These are phyloP conservation scores for Papilio xuthus DNA, from an alignment of 1,140 invertebrate genomes.

Conservation along the genomic window DNA sequence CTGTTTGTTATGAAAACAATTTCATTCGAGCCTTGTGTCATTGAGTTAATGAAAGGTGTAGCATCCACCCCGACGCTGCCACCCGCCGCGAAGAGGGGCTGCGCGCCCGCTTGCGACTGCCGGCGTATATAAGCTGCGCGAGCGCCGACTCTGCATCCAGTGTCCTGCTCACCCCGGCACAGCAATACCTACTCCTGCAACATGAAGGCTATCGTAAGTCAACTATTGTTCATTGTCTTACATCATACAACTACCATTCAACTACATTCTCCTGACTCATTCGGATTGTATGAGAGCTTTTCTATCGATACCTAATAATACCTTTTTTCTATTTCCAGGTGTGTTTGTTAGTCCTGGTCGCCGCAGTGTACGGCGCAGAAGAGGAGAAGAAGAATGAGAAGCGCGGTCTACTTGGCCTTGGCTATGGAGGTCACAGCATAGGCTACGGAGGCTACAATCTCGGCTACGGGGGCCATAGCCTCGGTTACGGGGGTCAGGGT, in stretches of 20 bases:
- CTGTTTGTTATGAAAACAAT: background rate
- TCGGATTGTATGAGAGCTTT: too few relatives aligned
- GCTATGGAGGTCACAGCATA: constrained; percentile 37
- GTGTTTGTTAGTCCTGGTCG: constrained; percentile 62
- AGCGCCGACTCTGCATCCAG: constrained; percentile 38
- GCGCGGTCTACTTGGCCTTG: constrained; percentile 63
- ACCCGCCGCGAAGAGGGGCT: constrained; percentile 39
- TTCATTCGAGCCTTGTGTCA: background rate
- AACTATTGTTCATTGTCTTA: background rate
- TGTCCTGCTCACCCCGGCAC: constrained; percentile 44
- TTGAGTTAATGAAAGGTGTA: background rate
- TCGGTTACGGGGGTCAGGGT: background rate
- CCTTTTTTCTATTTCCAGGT: constrained; percentile 48
- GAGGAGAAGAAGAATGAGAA: constrained; percentile 78
- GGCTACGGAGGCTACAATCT: constrained; percentile 25
- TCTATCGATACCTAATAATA: constrained; percentile 18
- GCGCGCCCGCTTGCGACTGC: constrained; percentile 25
- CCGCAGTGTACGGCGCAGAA: constrained; percentile 60
- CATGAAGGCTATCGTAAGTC: constrained; percentile 65
- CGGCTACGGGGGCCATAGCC: background rate
- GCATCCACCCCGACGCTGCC: background rate
- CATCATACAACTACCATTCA: background rate
- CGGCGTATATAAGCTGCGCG: constrained; percentile 44
- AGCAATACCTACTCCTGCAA: constrained; percentile 43
- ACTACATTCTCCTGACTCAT: background rate